These are phyloP conservation scores for Scophthalmus maximus DNA, from an alignment of 2,113 vertebrate genomes.

Conservation along the genomic window DNA sequence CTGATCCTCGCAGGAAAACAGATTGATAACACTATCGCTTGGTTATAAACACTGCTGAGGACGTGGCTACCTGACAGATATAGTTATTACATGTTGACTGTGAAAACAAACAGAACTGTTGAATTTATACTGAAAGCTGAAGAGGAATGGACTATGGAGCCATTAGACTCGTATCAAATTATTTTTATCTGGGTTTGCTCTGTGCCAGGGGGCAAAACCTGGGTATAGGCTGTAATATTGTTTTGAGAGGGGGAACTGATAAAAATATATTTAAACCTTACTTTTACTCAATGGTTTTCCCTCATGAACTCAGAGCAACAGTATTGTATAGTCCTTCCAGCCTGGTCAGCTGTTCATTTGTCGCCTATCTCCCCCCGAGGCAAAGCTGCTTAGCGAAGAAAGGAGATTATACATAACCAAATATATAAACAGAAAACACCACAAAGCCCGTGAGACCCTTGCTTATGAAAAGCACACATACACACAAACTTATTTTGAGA, in stretches of 20 bases:
- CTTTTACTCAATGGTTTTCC: background rate
- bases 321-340: background rate
- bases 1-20: conserved; percentile 28
- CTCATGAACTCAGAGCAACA: background rate
- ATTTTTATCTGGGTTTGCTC: background rate
- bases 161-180: background rate
- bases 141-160: background rate
- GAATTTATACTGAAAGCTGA: conserved; percentile 12
- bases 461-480: conserved; percentile 19
- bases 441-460: conserved; percentile 37
- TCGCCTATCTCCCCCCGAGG: conserved; percentile 18
- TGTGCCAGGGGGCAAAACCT: background rate
- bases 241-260: background rate
- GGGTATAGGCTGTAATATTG: background rate
- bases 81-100: conserved; percentile 10
- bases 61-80: conserved; percentile 14
- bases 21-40: conserved; percentile 16
- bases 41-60: conserved; percentile 20
- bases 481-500: conserved; percentile 23
- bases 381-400: conserved; percentile 73
- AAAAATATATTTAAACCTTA: background rate
- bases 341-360: conserved; percentile 61
- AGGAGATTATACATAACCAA: conserved; percentile 66
- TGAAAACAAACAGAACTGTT: conserved; percentile 13
- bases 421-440: conserved; percentile 62